Percentiles rank a stretch among this genome's conserved stretches.
Conservation (phyloP, 2,888 invertebrate species). For the Sepioteuthis lessoniana region DNA sequence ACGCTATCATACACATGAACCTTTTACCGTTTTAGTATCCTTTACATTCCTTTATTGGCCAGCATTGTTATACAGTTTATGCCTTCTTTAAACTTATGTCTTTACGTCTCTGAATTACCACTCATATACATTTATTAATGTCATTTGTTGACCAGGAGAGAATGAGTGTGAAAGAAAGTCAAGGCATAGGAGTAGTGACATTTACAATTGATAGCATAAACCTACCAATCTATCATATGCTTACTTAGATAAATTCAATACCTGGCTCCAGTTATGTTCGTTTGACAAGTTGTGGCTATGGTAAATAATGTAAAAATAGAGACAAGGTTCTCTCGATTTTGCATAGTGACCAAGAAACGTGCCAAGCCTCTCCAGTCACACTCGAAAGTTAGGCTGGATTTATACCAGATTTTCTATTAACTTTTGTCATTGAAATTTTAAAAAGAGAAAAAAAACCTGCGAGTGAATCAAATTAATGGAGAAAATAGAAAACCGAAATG, state of each 20-base stretch:
- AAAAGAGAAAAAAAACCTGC: not conserved
- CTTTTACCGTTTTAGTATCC: not conserved
- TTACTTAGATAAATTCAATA: not conserved
- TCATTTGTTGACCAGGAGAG: not conserved
- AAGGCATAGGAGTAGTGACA: not conserved
- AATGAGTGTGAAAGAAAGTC: not conserved
- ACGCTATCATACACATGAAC: no score
- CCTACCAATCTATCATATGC: not conserved
- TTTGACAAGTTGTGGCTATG: constrained; percentile 17
- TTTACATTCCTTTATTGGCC: not conserved
- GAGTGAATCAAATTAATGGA: no score
- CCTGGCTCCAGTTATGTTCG: not conserved
- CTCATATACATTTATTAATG: not conserved
- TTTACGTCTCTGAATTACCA: not conserved
- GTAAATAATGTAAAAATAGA: not conserved
- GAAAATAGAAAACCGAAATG: no score
- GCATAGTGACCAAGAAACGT: not conserved
- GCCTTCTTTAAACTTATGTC: not conserved
- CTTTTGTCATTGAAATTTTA: not conserved
- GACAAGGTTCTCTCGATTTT: not conserved
- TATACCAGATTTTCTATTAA: not conserved
- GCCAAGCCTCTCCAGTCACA: not conserved
- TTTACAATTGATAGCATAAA: not conserved
- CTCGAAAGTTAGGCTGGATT: not conserved
- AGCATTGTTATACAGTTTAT: not conserved